Percentiles rank a stretch among this genome's conserved stretches.
Evolutionary conservation across 35 echinoderm and acorn worm genomes (phyloP).

Genomic region (Diadema setosum): DNA sequence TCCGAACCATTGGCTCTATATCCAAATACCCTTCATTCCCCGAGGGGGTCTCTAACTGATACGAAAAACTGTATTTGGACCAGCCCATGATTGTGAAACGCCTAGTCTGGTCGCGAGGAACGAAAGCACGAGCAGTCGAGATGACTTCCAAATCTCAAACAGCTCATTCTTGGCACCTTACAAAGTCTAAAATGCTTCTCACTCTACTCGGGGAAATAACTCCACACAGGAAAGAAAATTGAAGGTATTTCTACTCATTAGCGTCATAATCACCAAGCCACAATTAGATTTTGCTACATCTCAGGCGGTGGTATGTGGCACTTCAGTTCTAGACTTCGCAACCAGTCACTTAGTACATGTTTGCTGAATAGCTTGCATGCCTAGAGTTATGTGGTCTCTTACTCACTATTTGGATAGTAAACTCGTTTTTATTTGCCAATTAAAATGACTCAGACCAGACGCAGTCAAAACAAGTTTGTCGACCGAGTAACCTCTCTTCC

Average conservation of each 20-base stretch:
- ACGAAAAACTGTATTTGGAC: neutral
- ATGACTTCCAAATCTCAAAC: no score
- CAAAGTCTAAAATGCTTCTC: no score
- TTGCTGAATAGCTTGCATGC: neutral
- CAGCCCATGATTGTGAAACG: neutral
- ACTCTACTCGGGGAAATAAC: no score
- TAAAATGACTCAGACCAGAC: neutral
- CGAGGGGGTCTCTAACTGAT: neutral
- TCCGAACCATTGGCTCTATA: neutral
- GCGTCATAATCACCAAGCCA: neutral
- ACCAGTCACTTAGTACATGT: neutral
- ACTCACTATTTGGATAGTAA: neutral
- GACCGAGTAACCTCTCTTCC: neutral
- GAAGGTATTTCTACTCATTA: neutral
- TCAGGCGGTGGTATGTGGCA: neutral
- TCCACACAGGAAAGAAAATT: no score
- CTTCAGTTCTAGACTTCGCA: neutral
- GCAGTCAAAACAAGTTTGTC: neutral
- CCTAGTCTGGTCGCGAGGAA: no score
- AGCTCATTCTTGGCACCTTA: no score
- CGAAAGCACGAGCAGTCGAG: no score
- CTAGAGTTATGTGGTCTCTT: neutral
- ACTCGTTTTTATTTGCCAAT: conserved; percentile 24
- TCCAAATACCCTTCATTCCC: neutral
- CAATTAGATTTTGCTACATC: neutral